Evolutionary conservation across 2,113 vertebrate genomes (phyloP).

Genomic region (Leuciscus idus): DNA sequence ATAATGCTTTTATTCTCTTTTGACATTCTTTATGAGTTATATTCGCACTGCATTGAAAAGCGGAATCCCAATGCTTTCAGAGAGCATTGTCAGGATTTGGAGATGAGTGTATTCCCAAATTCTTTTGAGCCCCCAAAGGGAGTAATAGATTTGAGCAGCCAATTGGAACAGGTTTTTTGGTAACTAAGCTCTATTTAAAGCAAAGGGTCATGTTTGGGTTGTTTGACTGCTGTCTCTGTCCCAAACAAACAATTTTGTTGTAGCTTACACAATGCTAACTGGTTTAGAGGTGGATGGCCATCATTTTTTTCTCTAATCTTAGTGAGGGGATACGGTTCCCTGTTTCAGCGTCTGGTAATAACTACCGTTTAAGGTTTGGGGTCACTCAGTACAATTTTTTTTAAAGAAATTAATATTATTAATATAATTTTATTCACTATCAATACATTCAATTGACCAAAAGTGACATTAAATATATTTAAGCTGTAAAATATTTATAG

Average conservation of each 20-base stretch:
- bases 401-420: too few relatives aligned
- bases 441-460: too few relatives aligned
- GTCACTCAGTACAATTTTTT: not conserved
- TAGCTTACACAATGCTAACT: conserved; percentile 19
- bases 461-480: too few relatives aligned
- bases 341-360: not conserved
- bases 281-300: conserved; percentile 28
- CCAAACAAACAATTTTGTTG: conserved; percentile 3
- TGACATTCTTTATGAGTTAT: not conserved
- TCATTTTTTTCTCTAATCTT: conserved; percentile 34
- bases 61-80: not conserved
- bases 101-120: not conserved
- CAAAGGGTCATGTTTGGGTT: conserved; percentile 19
- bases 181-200: conserved; percentile 17
- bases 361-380: not conserved
- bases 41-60: not conserved
- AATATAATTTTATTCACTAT: too few relatives aligned
- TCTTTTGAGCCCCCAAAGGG: not conserved
- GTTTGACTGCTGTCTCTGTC: not conserved
- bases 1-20: not conserved
- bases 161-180: conserved; percentile 15
- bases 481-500: too few relatives aligned
- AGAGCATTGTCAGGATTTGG: not conserved
- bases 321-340: not conserved
- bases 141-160: conserved; percentile 14